These are phyloP conservation scores for Smithornis capensis DNA, from an alignment of 2,113 vertebrate genomes.

Conservation along the genomic window DNA sequence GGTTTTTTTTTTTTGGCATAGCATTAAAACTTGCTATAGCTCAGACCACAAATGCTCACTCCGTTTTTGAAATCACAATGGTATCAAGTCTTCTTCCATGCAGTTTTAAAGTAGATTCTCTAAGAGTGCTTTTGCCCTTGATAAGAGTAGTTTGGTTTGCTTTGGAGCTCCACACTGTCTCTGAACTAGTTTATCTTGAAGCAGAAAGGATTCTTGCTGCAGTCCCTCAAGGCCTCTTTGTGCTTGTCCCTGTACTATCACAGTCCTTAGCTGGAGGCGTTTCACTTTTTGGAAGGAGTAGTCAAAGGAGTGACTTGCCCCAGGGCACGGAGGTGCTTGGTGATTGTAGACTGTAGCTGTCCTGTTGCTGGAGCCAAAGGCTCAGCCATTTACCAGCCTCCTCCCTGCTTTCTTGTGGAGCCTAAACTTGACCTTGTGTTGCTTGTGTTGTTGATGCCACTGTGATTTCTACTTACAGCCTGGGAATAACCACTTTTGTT, in stretches of 20 bases:
- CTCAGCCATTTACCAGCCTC: not conserved
- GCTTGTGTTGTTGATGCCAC: not conserved
- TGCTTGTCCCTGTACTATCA: not conserved
- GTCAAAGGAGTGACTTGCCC: not conserved
- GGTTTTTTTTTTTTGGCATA: not conserved
- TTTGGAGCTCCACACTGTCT: not conserved
- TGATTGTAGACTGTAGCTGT: not conserved
- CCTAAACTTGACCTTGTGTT: not conserved
- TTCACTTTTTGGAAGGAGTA: not conserved
- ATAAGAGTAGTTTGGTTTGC: not conserved
- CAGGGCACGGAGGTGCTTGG: accelerated
- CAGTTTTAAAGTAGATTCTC: not conserved
- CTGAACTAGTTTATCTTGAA: not conserved
- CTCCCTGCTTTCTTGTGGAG: not conserved
- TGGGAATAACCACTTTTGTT: not conserved
- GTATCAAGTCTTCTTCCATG: not conserved
- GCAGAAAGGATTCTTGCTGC: not conserved
- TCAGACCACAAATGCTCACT: not conserved
- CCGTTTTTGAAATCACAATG: not conserved
- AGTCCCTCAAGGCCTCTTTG: not conserved
- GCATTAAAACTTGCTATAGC: not conserved
- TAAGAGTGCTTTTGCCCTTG: not conserved
- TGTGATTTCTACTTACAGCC: not conserved
- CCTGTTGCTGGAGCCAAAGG: not conserved
- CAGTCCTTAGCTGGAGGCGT: not conserved